Percentiles rank a stretch among this genome's conserved stretches.
Evolutionary conservation across 1,140 invertebrate species (phyloP).

Genomic region (Drosophila erecta): DNA sequence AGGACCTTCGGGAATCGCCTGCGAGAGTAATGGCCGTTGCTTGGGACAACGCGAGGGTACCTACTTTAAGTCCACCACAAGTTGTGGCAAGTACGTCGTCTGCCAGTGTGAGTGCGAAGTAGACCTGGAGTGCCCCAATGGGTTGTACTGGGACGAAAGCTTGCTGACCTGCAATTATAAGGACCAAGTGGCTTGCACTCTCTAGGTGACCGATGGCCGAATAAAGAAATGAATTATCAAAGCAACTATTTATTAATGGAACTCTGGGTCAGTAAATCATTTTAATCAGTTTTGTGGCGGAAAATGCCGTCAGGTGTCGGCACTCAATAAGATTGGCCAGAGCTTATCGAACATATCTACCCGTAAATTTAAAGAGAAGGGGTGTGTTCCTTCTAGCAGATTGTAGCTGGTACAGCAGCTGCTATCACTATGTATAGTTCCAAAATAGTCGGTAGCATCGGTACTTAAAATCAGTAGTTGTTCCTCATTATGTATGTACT

Average conservation of each 20-base stretch:
- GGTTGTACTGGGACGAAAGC: constrained; percentile 44
- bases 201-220: constrained; percentile 34
- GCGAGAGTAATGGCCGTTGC: constrained; percentile 61
- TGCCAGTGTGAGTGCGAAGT: constrained; percentile 72
- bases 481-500: too few relatives aligned
- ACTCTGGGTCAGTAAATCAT: constrained; percentile 19
- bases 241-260: constrained; percentile 17
- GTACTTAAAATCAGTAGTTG: too few relatives aligned
- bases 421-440: background rate
- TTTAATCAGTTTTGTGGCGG: constrained; percentile 13
- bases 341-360: background rate
- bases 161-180: constrained; percentile 44
- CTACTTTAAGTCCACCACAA: constrained; percentile 30
- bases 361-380: background rate
- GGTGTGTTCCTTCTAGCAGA: background rate
- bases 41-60: constrained; percentile 36
- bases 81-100: constrained; percentile 40
- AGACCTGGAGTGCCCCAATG: constrained; percentile 36
- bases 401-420: background rate
- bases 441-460: too few relatives aligned
- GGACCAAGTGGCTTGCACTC: constrained; percentile 15
- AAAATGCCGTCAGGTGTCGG: constrained; percentile 1
- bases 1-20: constrained; percentile 63
- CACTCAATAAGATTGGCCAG: constrained; percentile 8
- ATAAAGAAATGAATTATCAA: constrained; percentile 30